Base-by-base conservation (phyloP, 2,113 vertebrate species). In the Thamnophis sirtalis region DNA sequence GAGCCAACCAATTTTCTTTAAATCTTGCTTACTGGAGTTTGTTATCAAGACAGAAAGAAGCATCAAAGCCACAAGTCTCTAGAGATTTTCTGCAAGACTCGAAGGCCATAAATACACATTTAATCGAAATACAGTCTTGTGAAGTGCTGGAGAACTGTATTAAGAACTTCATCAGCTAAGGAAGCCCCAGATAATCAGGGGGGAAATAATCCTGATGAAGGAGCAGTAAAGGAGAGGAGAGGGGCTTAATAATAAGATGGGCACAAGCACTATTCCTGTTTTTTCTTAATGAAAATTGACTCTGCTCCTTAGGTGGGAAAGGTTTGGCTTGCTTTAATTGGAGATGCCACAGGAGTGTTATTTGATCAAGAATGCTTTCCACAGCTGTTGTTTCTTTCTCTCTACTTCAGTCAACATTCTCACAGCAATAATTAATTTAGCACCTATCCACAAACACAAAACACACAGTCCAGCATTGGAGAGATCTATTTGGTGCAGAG, bases 21-120 rank as follows among this genome's bases (percentile, higher is more conserved):
- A 95, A 95, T 96, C 94, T 96, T 96, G 96, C 93, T 96, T 96
- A 96, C 96, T 96, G 96, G 95, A 93, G 95, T 95, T 90, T 80
- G 94, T 95, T 96, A 96, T 96, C 96, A 95, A 96, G 95, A 28
- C 0, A 93, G 94, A 95, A 94, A 96, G 95, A 94, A 96, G 95
- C 95, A 96, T 87, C 86, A 87, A 88, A 54, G 89, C 6, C 95
- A 96, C 95, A 96, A 96, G 94, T 94, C 92, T 93, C 94, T 92
- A 94, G 95, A 95, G 95, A 96, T 94, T 94, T 95, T 58, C 0
- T 86, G 88, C 94, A 86, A 89, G 38, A 92, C 93, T 96, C 92
- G 0, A 94, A 92, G 0, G 90, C 94, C 92, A 58, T 92, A 85
- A 93, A 51, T 88, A 95, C 93, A 94, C 91, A 28, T 89, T 51